phyloP scores from a whole-genome alignment of 2,113 vertebrate genomes.

The Lipotes vexillifer region DNA sequence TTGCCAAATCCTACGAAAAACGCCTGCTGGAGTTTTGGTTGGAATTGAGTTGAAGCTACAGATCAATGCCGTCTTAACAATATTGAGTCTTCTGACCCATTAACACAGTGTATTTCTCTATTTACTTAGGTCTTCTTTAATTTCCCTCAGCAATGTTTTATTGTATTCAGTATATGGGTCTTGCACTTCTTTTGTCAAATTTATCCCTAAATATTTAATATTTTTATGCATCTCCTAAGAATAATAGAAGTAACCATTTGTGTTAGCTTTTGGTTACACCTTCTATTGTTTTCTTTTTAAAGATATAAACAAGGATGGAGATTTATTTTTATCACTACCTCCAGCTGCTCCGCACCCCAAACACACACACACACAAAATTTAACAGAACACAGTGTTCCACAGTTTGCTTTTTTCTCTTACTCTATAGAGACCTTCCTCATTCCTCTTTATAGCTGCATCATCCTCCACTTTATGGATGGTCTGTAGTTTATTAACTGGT shows the following conservation, averaged over 20 bases:
- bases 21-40: background rate
- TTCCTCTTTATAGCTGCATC: background rate
- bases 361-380: background rate
- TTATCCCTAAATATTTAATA: background rate
- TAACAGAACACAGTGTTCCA: background rate
- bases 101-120: rapidly evolving
- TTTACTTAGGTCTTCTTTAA: background rate
- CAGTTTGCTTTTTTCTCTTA: background rate
- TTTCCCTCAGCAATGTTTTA: background rate
- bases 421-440: background rate
- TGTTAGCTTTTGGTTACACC: background rate
- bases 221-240: background rate
- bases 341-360: too few relatives aligned
- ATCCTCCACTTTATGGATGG: background rate
- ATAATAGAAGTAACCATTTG: background rate
- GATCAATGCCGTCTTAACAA: background rate
- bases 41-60: background rate
- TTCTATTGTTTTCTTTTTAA: background rate
- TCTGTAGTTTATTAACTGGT: background rate
- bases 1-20: background rate
- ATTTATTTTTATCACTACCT: background rate
- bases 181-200: background rate
- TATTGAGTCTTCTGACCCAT: background rate
- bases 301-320: background rate
- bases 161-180: background rate